These are phyloP conservation scores for Aplidium turbinatum DNA, from an alignment of 23 tunicate genomes.

Conservation along the genomic window DNA sequence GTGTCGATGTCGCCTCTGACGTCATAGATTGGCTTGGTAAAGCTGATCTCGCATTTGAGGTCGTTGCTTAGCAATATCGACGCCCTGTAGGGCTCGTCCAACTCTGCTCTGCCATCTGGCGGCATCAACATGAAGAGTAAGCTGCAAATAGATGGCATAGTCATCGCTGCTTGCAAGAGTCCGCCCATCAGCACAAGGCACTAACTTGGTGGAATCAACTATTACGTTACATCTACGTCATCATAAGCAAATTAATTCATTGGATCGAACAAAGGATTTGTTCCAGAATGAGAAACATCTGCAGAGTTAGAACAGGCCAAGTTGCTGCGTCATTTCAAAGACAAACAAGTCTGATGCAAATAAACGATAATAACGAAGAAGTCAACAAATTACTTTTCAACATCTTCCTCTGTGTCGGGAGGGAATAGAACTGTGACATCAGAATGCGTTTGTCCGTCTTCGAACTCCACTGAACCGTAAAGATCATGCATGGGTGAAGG, in stretches of 20 bases:
- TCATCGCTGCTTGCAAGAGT: no score
- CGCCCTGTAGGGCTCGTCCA: constrained; percentile 79
- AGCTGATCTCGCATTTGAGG: constrained; percentile 60
- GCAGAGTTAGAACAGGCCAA: no score
- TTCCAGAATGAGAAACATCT: no score
- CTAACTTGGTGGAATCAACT: no score
- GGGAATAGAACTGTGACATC: constrained; percentile 75
- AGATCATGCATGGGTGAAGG: constrained; percentile 69
- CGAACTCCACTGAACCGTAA: constrained; percentile 85
- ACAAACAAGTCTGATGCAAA: no score
- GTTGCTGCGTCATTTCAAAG: no score
- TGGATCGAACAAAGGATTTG: no score
- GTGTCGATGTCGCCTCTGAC: constrained; percentile 78
- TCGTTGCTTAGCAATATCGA: constrained; percentile 57
- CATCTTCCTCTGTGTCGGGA: constrained; percentile 71
- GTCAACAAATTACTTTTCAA: constrained; percentile 47
- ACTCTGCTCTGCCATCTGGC: constrained; percentile 76
- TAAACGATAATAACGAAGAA: no score
- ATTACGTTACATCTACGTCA: no score
- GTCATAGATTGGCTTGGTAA: constrained; percentile 53
- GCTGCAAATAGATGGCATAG: no score
- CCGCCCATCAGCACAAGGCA: no score
- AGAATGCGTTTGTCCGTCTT: constrained; percentile 71
- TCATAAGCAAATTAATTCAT: no score
- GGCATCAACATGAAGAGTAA: constrained; percentile 62